These are phyloP conservation scores for Mesoligia furuncula DNA, from an alignment of 2,888 invertebrate genomes.

Conservation along the genomic window DNA sequence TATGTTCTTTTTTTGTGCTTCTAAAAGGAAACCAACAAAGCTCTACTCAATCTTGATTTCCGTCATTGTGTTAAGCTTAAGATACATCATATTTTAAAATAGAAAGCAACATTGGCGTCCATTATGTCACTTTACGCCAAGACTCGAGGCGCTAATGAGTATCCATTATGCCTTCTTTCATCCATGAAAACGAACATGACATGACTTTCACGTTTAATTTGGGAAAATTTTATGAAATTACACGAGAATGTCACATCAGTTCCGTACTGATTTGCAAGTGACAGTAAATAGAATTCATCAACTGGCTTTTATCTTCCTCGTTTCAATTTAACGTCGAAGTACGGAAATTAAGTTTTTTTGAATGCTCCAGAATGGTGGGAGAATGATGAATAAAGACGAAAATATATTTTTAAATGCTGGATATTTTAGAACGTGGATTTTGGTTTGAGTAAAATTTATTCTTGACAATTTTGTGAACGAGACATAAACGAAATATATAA, in stretches of 20 bases:
- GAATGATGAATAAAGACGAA: constrained; percentile 5
- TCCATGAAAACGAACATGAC: constrained; percentile 50
- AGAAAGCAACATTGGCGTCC: constrained; percentile 41
- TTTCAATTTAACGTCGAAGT: constrained; percentile 35
- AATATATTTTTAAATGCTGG: not conserved
- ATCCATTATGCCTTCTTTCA: constrained; percentile 58
- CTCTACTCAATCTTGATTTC: constrained; percentile 14
- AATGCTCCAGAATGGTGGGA: constrained; percentile 3
- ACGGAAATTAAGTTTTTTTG: constrained; percentile 40
- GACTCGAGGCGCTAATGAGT: constrained; percentile 48
- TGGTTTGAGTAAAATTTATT: too few relatives aligned
- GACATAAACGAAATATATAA: not conserved
- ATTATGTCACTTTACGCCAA: constrained; percentile 46
- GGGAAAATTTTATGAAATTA: constrained; percentile 56
- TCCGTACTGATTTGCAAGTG: constrained; percentile 48
- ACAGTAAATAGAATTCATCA: constrained; percentile 55
- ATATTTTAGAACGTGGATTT: not conserved
- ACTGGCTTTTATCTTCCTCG: constrained; percentile 35
- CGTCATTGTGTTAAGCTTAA: constrained; percentile 17
- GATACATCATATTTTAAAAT: constrained; percentile 25
- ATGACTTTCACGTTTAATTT: constrained; percentile 54
- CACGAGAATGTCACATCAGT: constrained; percentile 46
- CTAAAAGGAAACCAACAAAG: constrained; percentile 1
- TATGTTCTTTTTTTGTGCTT: not conserved
- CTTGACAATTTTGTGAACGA: not conserved